Evolutionary conservation across 2,797 vertebrate genomes (phyloP).

Genomic region (Notoglanidium macrostoma): DNA sequence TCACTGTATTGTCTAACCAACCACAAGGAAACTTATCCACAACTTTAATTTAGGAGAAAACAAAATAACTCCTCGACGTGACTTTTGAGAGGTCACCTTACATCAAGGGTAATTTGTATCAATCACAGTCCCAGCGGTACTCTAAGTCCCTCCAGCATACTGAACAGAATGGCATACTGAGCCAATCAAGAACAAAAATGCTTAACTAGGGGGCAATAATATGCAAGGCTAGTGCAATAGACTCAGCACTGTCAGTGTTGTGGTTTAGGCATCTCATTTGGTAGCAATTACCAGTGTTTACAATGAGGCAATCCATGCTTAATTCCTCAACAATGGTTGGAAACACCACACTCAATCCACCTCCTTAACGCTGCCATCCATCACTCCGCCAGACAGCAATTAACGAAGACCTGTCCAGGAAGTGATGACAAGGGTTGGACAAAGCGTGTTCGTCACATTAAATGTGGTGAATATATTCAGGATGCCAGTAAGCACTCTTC

Average conservation of each 20-base stretch:
- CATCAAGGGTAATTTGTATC: conserved; percentile 39
- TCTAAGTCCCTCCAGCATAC: conserved; percentile 4
- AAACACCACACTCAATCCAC: conserved; percentile 46
- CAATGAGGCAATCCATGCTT: conserved; percentile 51
- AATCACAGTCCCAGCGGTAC: conserved; percentile 28
- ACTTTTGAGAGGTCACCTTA: conserved; percentile 40
- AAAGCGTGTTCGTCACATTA: conserved; percentile 59
- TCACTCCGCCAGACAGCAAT: conserved; percentile 70
- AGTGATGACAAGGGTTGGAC: conserved; percentile 57
- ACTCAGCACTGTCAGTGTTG: conserved; percentile 38
- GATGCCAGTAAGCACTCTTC: conserved; percentile 54
- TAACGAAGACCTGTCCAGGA: conserved; percentile 70
- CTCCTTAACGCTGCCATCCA: conserved; percentile 60
- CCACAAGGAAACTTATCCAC: background rate
- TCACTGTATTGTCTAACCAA: background rate
- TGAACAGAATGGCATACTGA: conserved; percentile 19
- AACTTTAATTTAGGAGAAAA: conserved; percentile 13
- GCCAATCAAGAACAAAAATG: conserved; percentile 5
- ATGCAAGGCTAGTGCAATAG: conserved; percentile 46
- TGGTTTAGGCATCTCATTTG: conserved; percentile 47
- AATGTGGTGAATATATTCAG: conserved; percentile 59
- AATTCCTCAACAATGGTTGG: conserved; percentile 45
- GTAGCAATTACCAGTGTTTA: conserved; percentile 57
- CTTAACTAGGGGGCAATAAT: conserved; percentile 33
- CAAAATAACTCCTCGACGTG: conserved; percentile 12